Conservation (phyloP, 1,140 invertebrate genomes). For the Trissolcus basalis region DNA sequence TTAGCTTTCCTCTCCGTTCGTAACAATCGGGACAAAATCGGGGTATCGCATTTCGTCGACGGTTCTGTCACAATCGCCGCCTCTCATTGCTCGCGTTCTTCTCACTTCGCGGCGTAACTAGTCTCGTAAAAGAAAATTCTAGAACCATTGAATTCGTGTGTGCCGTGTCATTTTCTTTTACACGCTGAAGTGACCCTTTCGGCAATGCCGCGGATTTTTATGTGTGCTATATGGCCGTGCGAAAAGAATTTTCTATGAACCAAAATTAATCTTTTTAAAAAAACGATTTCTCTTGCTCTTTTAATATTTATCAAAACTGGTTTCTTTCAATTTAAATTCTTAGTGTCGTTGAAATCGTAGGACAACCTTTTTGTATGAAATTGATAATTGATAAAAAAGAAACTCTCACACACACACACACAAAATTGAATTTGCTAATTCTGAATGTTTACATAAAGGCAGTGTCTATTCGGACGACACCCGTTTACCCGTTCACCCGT, state of each 20-base stretch:
- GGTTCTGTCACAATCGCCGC: constrained; percentile 10
- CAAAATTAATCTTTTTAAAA: constrained; percentile 47
- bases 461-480: too few species aligned
- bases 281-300: constrained; percentile 24
- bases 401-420: too few species aligned
- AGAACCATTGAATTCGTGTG: constrained; percentile 57
- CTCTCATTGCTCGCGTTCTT: constrained; percentile 57
- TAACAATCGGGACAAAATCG: constrained; percentile 54
- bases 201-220: constrained; percentile 48
- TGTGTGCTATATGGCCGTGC: constrained; percentile 35
- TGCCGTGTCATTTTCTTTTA: constrained; percentile 56
- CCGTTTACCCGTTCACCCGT: too few species aligned
- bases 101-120: constrained; percentile 54
- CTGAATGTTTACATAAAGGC: too few species aligned
- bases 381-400: too few species aligned
- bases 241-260: constrained; percentile 59
- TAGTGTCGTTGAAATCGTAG: too few species aligned
- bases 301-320: constrained; percentile 41
- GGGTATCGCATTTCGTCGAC: constrained; percentile 43
- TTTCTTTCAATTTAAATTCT: too few species aligned
- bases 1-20: constrained; percentile 57
- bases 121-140: constrained; percentile 57
- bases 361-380: too few species aligned
- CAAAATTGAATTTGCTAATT: too few species aligned
- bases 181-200: constrained; percentile 53